Conservation (phyloP, 1,140 invertebrate species). For the Vanessa atalanta region DNA sequence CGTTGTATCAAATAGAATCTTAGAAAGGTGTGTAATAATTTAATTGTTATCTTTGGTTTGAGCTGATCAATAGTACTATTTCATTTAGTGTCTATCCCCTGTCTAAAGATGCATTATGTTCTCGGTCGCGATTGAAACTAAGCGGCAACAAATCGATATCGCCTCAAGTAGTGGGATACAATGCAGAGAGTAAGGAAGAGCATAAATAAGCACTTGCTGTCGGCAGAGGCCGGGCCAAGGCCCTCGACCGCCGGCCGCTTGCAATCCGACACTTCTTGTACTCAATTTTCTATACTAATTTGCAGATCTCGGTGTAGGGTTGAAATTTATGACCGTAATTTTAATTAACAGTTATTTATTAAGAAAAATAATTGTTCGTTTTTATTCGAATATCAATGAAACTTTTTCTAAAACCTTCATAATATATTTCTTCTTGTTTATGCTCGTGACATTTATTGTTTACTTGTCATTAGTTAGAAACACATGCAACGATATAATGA, state of each 20-base stretch:
- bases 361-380: too few relatives aligned
- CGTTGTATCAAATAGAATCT: background rate
- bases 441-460: too few relatives aligned
- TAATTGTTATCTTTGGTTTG: conserved; percentile 18
- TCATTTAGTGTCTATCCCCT: conserved; percentile 27
- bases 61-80: conserved; percentile 15
- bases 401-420: too few relatives aligned
- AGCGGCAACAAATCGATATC: conserved; percentile 40
- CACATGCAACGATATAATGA: too few relatives aligned
- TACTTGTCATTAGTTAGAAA: too few relatives aligned
- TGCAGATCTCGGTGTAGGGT: conserved; percentile 57
- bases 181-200: conserved; percentile 47
- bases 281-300: conserved; percentile 75
- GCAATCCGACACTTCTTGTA: conserved; percentile 75
- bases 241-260: conserved; percentile 56
- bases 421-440: too few relatives aligned
- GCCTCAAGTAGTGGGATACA: conserved; percentile 41
- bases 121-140: conserved; percentile 32
- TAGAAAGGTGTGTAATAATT: conserved; percentile 12
- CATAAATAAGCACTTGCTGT: conserved; percentile 50
- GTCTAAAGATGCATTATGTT: conserved; percentile 27
- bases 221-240: conserved; percentile 54
- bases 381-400: too few relatives aligned
- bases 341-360: too few relatives aligned
- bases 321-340: conserved; percentile 21